Base-by-base conservation (phyloP, 2,888 invertebrate species). In the Archips crataeganus region DNA sequence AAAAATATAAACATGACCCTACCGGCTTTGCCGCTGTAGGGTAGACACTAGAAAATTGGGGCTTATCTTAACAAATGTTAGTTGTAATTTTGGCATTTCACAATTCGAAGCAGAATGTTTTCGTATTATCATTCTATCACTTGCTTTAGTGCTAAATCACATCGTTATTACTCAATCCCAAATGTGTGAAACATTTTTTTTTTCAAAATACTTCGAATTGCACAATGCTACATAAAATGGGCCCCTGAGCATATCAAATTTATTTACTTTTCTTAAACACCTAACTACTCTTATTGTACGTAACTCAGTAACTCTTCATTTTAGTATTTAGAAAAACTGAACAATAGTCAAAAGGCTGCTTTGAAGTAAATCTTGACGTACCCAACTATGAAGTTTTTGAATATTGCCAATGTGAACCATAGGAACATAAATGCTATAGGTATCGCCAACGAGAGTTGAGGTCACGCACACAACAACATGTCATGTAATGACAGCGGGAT, bases 1-100 rank as follows among this genome's bases (percentile, higher is more conserved):
- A 65, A 59, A 60, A 23, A 13, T 45, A 34, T 23, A 39, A 39
- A 59, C 47, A 59, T 47, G 45, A 47, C 11, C 39, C 49, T 57
- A 1, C 10, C 10, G 57, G 57, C 57, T 32, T 23, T 42, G 45
- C 23, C 34, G n/a, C 13, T 36, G 36, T 45, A 63, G 23, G 32
- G 23, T 23, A 45, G 6, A 45, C 45, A 23, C 23, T 10, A 62
- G 23, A 62, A 45, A 63, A 11, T 11, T 63, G 11, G 36, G 34
- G n/a, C 8, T 60, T n/a, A 1, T n/a, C 5, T 39, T 60, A 39
- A 60, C 10, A 39, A 39, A 32, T 32, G 57, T 57, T 5, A 23
- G 57, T 32, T 57, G 32, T 32, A 32, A 23, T 23, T 54, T 15
- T 0, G 3, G 4, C 57, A 57, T 57, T 57, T n/a, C 3, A 57